These are phyloP conservation scores for Hippocampus comes DNA, from an alignment of 2,113 vertebrate species.

Conservation along the genomic window DNA sequence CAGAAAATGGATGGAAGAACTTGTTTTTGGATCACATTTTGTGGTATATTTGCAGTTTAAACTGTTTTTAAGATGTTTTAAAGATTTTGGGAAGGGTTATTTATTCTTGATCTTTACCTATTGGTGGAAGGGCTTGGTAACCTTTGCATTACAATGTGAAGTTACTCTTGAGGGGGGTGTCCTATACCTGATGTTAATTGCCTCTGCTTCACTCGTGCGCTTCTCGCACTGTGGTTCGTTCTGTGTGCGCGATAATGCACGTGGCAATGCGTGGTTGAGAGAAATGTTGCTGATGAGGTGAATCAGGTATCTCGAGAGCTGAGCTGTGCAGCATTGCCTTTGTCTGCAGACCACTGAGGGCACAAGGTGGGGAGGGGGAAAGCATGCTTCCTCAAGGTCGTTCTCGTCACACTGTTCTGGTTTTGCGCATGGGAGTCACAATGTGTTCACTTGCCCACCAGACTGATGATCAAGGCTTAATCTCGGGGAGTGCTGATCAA, in stretches of 20 bases:
- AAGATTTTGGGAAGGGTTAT: too few relatives aligned
- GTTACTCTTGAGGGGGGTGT: conserved; percentile 10
- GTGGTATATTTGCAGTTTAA: too few relatives aligned
- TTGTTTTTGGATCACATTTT: too few relatives aligned
- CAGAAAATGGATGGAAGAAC: too few relatives aligned
- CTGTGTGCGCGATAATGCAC: conserved; percentile 1
- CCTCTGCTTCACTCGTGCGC: conserved; percentile 25
- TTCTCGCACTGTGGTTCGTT: conserved; percentile 12
- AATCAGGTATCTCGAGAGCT: conserved; percentile 45
- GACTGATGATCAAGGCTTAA: background rate
- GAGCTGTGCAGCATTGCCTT: conserved; percentile 57
- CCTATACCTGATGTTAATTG: conserved; percentile 42
- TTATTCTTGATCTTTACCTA: too few relatives aligned
- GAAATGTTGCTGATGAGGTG: conserved; percentile 51
- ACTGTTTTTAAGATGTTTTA: too few relatives aligned
- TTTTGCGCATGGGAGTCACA: conserved; percentile 22
- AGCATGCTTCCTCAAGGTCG: conserved; percentile 60
- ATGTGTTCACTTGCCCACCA: background rate
- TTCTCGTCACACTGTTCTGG: conserved; percentile 13
- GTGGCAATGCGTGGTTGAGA: conserved; percentile 10
- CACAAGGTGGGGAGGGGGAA: conserved; percentile 26
- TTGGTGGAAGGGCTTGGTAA: background rate
- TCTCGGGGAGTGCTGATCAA: background rate
- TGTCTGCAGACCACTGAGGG: conserved; percentile 48
- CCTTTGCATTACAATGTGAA: conserved; percentile 1